These are phyloP conservation scores for Aplysina aerophoba DNA, from an alignment of 37 sponge, comb jelly and placozoan species.

Conservation along the genomic window DNA sequence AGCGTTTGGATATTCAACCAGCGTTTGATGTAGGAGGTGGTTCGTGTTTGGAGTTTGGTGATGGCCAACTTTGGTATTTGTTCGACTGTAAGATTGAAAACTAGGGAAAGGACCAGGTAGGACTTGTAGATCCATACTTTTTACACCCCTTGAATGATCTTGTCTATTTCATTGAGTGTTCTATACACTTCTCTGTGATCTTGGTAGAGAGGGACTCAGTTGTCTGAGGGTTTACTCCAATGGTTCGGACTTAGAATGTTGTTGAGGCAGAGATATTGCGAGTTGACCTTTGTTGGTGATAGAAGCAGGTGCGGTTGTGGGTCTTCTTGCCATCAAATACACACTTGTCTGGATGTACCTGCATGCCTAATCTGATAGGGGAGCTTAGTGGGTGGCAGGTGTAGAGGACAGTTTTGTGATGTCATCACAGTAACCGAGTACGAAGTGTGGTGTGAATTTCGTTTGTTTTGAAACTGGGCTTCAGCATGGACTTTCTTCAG, in stretches of 20 bases:
- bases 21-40: not conserved
- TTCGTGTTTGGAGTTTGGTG: not conserved
- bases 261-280: too few species aligned
- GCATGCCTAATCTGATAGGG: constrained; percentile 29
- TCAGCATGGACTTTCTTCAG: too few species aligned
- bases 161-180: not conserved
- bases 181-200: not conserved
- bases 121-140: constrained; percentile 19
- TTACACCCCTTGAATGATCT: constrained; percentile 24
- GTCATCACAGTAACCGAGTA: too few species aligned
- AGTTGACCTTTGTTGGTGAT: too few species aligned
- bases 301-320: not conserved
- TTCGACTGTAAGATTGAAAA: not conserved
- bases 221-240: too few species aligned
- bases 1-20: not conserved
- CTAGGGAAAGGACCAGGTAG: not conserved
- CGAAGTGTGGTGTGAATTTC: too few species aligned
- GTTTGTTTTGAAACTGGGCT: too few species aligned
- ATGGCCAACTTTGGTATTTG: not conserved
- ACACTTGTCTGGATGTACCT: constrained; percentile 43
- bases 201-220: too few species aligned
- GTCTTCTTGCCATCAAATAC: not conserved
- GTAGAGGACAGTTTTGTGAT: too few species aligned
- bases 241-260: too few species aligned
- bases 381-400: constrained; percentile 15